Conservation (phyloP, 1,140 invertebrate genomes). For the Chelonus insularis region DNA sequence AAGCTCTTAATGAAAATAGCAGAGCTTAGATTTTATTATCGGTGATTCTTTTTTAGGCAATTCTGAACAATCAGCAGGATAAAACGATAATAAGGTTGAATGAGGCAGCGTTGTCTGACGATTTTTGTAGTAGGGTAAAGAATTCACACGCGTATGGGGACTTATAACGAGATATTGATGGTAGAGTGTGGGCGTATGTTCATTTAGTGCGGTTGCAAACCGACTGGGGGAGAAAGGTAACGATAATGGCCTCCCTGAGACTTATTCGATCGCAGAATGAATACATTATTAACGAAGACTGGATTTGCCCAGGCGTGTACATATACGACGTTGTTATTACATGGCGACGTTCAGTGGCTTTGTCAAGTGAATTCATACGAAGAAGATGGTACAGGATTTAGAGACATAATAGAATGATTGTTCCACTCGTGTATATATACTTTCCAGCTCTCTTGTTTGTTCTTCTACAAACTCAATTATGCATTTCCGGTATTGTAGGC, state of each 20-base stretch:
- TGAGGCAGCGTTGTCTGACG: too few species aligned
- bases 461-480: constrained; percentile 23
- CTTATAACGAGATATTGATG: constrained; percentile 7
- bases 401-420: constrained; percentile 56
- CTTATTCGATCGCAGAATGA: constrained; percentile 24
- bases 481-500: constrained; percentile 4
- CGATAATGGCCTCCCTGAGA: constrained; percentile 18
- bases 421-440: constrained; percentile 36
- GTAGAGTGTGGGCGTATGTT: constrained; percentile 3
- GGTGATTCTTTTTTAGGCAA: too few species aligned
- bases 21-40: too few species aligned
- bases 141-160: background rate
- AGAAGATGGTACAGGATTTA: constrained; percentile 46
- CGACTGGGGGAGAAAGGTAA: constrained; percentile 4
- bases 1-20: too few species aligned
- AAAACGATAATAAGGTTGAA: too few species aligned
- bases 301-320: background rate
- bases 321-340: constrained; percentile 1
- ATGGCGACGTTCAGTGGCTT: constrained; percentile 37
- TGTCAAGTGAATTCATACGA: constrained; percentile 53
- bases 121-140: too few species aligned
- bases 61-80: too few species aligned
- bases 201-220: constrained; percentile 3
- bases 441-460: constrained; percentile 8
- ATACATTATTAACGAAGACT: constrained; percentile 23